A percentile compares a stretch with the other conserved stretches of the same genome.
Evolutionary conservation across 2,888 invertebrate genomes (phyloP).

Genomic region (Oligia strigilis): DNA sequence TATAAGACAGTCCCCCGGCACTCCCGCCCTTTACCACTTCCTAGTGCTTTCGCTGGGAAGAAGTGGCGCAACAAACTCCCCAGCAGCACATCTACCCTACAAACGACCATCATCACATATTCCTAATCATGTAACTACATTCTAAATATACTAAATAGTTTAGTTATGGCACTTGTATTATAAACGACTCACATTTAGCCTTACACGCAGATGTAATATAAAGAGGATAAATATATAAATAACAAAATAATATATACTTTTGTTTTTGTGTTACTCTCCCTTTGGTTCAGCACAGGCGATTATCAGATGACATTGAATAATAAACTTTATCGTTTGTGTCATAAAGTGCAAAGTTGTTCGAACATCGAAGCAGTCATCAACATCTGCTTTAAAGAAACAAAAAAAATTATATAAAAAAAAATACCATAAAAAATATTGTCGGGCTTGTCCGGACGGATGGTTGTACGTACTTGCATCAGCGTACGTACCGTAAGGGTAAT

Average conservation of each 20-base stretch:
- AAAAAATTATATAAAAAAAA: too few relatives aligned
- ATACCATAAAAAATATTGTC: too few relatives aligned
- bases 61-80: too few relatives aligned
- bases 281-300: background rate
- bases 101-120: slow-evolving; percentile 58
- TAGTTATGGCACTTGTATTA: slow-evolving; percentile 74
- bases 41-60: too few relatives aligned
- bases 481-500: too few relatives aligned
- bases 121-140: slow-evolving; percentile 45
- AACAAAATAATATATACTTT: slow-evolving; percentile 56
- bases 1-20: too few relatives aligned
- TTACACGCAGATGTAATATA: slow-evolving; percentile 79
- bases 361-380: too few relatives aligned
- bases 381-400: too few relatives aligned
- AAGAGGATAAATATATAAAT: slow-evolving; percentile 74
- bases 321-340: background rate
- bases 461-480: too few relatives aligned
- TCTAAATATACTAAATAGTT: slow-evolving; percentile 49
- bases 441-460: too few relatives aligned
- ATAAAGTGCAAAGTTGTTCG: background rate
- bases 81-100: background rate
- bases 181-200: slow-evolving; percentile 76
- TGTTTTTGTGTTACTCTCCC: slow-evolving; percentile 24
- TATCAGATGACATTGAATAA: background rate
- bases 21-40: too few relatives aligned